These are phyloP conservation scores for Oegoconia quadripuncta DNA, from an alignment of 2,888 invertebrate genomes.

Conservation along the genomic window DNA sequence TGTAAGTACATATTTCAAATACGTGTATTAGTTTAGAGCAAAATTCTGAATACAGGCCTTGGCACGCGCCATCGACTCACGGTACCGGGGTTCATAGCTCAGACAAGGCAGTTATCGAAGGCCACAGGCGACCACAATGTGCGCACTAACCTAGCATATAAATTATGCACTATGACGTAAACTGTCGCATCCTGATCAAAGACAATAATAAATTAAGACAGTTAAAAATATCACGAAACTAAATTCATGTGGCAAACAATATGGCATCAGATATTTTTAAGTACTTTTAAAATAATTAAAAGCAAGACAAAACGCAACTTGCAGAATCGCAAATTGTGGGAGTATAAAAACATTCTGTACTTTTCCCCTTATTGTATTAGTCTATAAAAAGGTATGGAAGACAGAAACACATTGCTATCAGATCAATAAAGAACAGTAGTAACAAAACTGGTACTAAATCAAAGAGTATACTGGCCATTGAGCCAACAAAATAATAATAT, in stretches of 20 bases:
- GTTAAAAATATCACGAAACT: slow-evolving; percentile 72
- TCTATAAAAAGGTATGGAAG: slow-evolving; percentile 64
- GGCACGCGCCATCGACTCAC: no score
- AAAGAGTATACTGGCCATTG: slow-evolving; percentile 58
- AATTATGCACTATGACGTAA: slow-evolving; percentile 47
- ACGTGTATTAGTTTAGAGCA: no score
- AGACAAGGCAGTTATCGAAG: slow-evolving; percentile 66
- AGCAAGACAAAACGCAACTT: slow-evolving; percentile 46
- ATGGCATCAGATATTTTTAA: slow-evolving; percentile 77
- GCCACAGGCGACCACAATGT: slow-evolving; percentile 69
- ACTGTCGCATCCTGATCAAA: slow-evolving; percentile 48
- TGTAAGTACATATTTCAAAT: no score
- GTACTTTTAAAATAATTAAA: slow-evolving; percentile 60
- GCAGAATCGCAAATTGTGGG: slow-evolving; percentile 26
- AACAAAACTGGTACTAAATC: slow-evolving; percentile 47
- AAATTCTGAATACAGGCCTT: no score
- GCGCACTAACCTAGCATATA: slow-evolving; percentile 66
- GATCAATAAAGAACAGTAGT: slow-evolving; percentile 57
- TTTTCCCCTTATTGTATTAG: slow-evolving; percentile 31
- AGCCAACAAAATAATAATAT: slow-evolving; percentile 56
- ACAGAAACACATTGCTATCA: slow-evolving; percentile 74
- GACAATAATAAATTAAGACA: slow-evolving; percentile 62
- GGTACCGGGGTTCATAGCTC: slow-evolving; percentile 60
- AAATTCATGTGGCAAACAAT: slow-evolving; percentile 76
- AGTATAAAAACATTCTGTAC: slow-evolving; percentile 33